Evolutionary conservation across 1,140 invertebrate species (phyloP).

Genomic region (Heliconius congener): DNA sequence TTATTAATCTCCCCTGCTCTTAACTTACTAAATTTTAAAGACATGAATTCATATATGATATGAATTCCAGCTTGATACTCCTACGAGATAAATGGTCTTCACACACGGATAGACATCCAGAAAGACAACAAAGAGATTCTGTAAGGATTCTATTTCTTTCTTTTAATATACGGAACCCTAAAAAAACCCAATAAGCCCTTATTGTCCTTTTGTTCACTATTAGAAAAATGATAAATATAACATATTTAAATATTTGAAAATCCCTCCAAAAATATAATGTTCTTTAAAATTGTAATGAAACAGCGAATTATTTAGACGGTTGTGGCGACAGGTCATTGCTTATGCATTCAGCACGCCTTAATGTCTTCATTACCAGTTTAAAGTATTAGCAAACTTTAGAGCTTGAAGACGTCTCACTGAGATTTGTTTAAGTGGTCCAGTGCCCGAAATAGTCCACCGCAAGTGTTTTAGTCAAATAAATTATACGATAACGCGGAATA

Average conservation of each 20-base stretch:
- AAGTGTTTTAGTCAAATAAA: slow-evolving; percentile 27
- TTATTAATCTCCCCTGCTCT: no score
- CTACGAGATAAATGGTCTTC: no score
- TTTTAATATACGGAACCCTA: no score
- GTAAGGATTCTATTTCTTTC: no score
- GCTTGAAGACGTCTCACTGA: slow-evolving; percentile 62
- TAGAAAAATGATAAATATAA: neutral
- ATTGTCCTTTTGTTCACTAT: neutral
- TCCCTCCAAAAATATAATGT: slow-evolving; percentile 26
- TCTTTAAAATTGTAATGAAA: slow-evolving; percentile 56
- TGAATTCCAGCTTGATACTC: no score
- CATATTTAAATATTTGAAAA: neutral
- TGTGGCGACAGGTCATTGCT: slow-evolving; percentile 70
- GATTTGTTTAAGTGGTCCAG: slow-evolving; percentile 65
- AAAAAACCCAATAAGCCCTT: neutral
- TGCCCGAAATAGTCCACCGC: slow-evolving; percentile 21
- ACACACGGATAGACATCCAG: no score
- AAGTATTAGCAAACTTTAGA: slow-evolving; percentile 78
- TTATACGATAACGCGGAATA: slow-evolving; percentile 8
- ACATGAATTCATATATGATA: no score
- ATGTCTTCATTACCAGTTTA: slow-evolving; percentile 80
- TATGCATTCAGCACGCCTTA: slow-evolving; percentile 78
- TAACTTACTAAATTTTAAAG: no score
- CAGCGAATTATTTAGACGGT: slow-evolving; percentile 67
- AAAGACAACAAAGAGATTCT: no score